Evolutionary conservation across 1,140 invertebrate genomes (phyloP).

Genomic region (Bombus fervidus): DNA sequence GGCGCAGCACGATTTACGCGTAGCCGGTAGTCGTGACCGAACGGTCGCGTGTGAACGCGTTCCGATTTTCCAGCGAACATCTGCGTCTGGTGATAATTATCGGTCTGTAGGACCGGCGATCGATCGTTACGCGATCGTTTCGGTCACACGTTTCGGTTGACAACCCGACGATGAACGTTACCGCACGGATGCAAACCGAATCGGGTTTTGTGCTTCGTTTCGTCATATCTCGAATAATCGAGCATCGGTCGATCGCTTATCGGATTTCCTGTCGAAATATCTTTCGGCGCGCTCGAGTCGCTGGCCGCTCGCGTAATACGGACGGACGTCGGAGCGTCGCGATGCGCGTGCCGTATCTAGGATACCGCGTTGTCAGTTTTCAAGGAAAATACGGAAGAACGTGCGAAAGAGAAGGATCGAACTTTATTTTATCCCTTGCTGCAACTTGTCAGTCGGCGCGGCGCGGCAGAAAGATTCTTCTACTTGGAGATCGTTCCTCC

Average conservation of each 20-base stretch:
- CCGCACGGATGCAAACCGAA: neutral
- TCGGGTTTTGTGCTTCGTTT: constrained; percentile 42
- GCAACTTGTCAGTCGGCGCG: constrained; percentile 35
- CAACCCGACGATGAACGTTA: neutral
- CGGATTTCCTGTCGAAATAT: constrained; percentile 18
- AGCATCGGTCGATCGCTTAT: constrained; percentile 10
- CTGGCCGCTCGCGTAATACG: neutral
- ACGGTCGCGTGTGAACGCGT: constrained; percentile 44
- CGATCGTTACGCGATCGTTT: constrained; percentile 21
- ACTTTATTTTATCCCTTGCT: constrained; percentile 19
- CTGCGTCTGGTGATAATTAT: constrained; percentile 61
- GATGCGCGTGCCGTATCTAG: neutral
- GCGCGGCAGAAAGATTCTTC: constrained; percentile 49
- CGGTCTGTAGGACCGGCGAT: constrained; percentile 65
- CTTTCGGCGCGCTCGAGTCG: neutral
- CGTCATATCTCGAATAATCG: neutral
- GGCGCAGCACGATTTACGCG: neutral
- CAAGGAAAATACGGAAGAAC: neutral
- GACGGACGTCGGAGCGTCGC: neutral
- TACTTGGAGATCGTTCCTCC: constrained; percentile 30
- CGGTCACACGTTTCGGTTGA: constrained; percentile 5
- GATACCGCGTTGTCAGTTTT: neutral
- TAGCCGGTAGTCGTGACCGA: neutral
- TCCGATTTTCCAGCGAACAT: constrained; percentile 69
- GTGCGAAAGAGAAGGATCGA: neutral